Evolutionary conservation across 2,797 vertebrate species (phyloP).

Genomic region (Phyllotis vaccarum): DNA sequence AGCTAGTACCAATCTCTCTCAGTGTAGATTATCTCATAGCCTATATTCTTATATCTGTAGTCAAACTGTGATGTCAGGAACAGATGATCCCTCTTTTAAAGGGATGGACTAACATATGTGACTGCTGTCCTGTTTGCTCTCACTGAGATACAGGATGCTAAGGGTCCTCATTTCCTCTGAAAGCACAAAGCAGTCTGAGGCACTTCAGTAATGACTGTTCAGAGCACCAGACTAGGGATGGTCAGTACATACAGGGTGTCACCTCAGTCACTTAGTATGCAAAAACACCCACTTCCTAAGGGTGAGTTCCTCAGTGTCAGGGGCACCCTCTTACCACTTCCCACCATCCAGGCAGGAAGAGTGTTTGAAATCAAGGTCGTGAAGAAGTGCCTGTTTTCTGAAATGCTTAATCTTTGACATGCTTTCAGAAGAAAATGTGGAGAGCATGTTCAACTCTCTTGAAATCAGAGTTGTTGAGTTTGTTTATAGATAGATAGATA

Average conservation of each 20-base stretch:
- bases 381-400: constrained; percentile 38
- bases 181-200: not conserved
- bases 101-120: not conserved
- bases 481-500: not conserved
- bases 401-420: not conserved
- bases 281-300: not conserved
- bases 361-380: not conserved
- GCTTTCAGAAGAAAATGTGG: not conserved
- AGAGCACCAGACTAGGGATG: not conserved
- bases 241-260: not conserved
- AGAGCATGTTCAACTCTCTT: not conserved
- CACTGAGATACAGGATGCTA: not conserved
- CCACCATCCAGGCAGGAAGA: not conserved
- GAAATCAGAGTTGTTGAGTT: not conserved
- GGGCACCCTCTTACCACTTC: not conserved
- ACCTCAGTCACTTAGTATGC: not conserved
- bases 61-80: constrained; percentile 50
- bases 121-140: not conserved
- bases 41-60: constrained; percentile 29
- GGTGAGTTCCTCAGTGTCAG: not conserved
- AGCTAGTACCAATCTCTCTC: not conserved
- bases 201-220: not conserved
- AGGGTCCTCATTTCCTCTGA: not conserved
- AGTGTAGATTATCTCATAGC: not conserved
- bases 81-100: not conserved